Conservation (phyloP, 2,113 vertebrate genomes). For the Lepus timidus region DNA sequence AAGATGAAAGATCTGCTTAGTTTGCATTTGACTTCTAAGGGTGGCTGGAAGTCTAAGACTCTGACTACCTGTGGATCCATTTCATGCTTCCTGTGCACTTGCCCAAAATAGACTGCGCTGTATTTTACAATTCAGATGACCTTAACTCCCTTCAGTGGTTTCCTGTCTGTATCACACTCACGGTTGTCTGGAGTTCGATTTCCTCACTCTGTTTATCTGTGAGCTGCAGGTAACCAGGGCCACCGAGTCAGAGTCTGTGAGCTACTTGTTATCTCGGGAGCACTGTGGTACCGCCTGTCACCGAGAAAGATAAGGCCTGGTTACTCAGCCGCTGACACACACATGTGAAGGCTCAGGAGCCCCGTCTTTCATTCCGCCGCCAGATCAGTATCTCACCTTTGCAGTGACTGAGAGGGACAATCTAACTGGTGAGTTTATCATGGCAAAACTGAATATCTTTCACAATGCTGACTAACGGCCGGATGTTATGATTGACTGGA, state of each 20-base stretch:
- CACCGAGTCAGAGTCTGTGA: constrained; percentile 11
- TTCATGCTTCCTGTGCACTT: not conserved
- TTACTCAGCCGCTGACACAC: rapidly evolving
- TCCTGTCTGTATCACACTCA: not conserved
- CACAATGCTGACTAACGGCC: not conserved
- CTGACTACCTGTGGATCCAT: not conserved
- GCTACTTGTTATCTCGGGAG: constrained; percentile 52
- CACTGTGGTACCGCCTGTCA: constrained; percentile 38
- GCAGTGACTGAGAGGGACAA: not conserved
- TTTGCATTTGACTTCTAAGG: not conserved
- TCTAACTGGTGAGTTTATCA: not conserved
- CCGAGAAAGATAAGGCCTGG: constrained; percentile 55
- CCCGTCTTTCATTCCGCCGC: not conserved
- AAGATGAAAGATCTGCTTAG: not conserved
- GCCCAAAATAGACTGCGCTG: not conserved
- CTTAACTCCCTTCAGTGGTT: not conserved
- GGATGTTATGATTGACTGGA: constrained; percentile 9
- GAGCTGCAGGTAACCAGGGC: constrained; percentile 32
- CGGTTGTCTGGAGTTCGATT: not conserved
- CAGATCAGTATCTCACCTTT: not conserved
- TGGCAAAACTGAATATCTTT: not conserved
- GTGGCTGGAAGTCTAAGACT: not conserved
- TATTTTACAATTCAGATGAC: not conserved
- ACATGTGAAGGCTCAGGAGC: not conserved
- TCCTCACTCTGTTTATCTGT: not conserved